phyloP scores from a whole-genome alignment of 64 coral and sea anemone genomes.

The Actinia tenebrosa region DNA sequence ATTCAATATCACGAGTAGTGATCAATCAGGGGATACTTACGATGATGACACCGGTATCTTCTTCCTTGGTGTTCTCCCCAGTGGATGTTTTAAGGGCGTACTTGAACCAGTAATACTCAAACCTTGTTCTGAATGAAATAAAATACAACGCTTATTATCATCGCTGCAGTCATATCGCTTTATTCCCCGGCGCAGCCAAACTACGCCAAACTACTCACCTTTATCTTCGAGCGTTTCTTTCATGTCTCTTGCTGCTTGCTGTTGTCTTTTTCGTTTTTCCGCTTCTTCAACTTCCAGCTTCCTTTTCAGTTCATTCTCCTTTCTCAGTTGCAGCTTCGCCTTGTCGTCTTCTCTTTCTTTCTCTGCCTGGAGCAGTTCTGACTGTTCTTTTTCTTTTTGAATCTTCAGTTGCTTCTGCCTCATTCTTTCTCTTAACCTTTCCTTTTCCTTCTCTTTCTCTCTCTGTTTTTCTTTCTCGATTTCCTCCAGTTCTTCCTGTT shows the following conservation, averaged over 20 bases:
- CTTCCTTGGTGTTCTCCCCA: conserved; percentile 60
- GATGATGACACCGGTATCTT: conserved; percentile 64
- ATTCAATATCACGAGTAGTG: not conserved
- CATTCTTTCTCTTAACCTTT: conserved; percentile 55
- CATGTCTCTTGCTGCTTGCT: conserved; percentile 34
- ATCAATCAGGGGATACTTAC: conserved; percentile 26
- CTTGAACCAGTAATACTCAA: conserved; percentile 78
- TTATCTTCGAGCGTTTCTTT: conserved; percentile 28
- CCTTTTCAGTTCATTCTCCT: conserved; percentile 46
- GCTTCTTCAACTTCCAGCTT: conserved; percentile 33
- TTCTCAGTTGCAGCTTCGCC: conserved; percentile 23
- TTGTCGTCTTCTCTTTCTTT: conserved; percentile 41
- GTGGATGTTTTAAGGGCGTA: conserved; percentile 44
- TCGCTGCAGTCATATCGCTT: not conserved
- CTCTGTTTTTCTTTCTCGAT: conserved; percentile 77
- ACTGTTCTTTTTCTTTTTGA: conserved; percentile 37
- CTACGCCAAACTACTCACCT: not conserved
- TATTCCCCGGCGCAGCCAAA: not conserved
- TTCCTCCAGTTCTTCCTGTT: conserved; percentile 65
- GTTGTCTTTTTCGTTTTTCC: conserved; percentile 24
- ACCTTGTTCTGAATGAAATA: conserved; percentile 1
- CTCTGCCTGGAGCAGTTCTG: conserved; percentile 21
- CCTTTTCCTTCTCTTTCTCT: conserved; percentile 68
- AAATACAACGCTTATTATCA: not conserved
- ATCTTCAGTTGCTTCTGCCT: conserved; percentile 53